Conservation (phyloP, 2,888 invertebrate species). For the Cephonodes hylas region DNA sequence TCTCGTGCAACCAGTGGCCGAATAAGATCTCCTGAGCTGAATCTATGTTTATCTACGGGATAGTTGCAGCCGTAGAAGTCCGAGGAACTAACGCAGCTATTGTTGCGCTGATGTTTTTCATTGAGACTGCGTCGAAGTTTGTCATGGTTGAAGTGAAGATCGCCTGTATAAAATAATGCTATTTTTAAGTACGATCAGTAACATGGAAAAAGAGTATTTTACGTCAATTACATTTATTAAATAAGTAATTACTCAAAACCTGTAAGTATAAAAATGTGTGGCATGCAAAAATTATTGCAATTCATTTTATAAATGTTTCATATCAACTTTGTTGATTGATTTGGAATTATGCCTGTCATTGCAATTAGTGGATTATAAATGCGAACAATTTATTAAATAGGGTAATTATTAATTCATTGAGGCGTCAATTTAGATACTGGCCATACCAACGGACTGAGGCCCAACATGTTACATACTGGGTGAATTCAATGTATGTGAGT, state of each 20-base stretch:
- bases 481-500: too few relatives aligned
- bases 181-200: neutral
- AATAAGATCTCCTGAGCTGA: constrained; percentile 74
- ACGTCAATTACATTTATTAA: neutral
- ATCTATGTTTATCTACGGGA: constrained; percentile 75
- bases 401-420: too few relatives aligned
- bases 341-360: neutral
- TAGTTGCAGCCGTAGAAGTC: constrained; percentile 80
- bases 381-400: too few relatives aligned
- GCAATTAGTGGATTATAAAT: too few relatives aligned
- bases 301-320: neutral
- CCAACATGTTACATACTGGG: too few relatives aligned
- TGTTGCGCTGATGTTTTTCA: constrained; percentile 77
- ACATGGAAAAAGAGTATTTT: neutral
- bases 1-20: constrained; percentile 72
- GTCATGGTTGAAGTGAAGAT: constrained; percentile 71
- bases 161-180: constrained; percentile 49
- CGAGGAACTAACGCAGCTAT: constrained; percentile 77
- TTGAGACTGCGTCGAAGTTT: constrained; percentile 74
- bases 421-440: too few relatives aligned
- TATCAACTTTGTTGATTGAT: neutral
- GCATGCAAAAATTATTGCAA: neutral
- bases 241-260: neutral
- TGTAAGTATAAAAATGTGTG: neutral
- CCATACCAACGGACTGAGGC: too few relatives aligned